Conservation (phyloP, 35 echinoderm and acorn worm species). For the Hemicentrotus pulcherrimus region DNA sequence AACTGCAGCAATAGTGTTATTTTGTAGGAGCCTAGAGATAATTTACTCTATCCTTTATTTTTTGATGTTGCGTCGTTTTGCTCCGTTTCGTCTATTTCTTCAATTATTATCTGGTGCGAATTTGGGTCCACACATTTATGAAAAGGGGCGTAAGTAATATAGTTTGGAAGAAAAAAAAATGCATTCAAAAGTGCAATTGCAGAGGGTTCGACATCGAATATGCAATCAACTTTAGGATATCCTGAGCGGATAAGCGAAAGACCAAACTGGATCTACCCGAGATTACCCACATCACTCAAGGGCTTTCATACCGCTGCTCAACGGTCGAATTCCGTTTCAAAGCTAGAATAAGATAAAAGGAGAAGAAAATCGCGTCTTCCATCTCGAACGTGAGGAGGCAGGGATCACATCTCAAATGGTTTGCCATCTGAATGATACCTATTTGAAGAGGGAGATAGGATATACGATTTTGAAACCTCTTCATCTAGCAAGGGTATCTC, state of each 20-base stretch:
- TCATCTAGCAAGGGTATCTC: background rate
- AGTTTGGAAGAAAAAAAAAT: no score
- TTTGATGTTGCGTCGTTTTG: no score
- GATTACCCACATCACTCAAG: background rate
- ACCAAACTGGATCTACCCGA: background rate
- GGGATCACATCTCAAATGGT: slow-evolving; percentile 1
- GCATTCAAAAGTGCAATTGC: background rate
- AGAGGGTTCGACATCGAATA: background rate
- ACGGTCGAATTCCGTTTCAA: background rate
- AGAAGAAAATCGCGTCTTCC: background rate
- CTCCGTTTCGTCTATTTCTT: no score
- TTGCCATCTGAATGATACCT: background rate
- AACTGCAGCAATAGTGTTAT: no score
- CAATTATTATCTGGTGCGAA: background rate
- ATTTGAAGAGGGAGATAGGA: background rate
- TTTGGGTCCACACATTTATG: background rate
- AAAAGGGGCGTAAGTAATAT: background rate
- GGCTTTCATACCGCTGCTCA: background rate
- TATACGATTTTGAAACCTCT: background rate
- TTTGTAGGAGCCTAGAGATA: no score
- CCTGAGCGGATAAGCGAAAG: background rate
- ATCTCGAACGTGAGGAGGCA: background rate
- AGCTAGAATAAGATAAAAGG: background rate
- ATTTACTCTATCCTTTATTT: no score
- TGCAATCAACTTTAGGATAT: background rate